phyloP scores from a whole-genome alignment of 2,888 invertebrate genomes.

The Sipunculus nudus region DNA sequence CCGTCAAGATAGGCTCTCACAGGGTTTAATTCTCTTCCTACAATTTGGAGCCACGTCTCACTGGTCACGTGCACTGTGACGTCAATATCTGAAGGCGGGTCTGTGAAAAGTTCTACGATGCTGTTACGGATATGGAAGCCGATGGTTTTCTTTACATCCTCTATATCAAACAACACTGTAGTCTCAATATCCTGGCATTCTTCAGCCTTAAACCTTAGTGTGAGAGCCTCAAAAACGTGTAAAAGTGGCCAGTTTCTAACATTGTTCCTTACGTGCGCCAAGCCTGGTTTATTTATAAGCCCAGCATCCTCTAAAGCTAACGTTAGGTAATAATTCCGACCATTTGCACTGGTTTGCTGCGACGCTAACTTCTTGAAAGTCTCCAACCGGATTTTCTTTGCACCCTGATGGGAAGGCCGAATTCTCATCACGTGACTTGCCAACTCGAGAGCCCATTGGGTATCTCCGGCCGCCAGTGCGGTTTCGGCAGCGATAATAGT shows the following conservation, averaged over 20 bases:
- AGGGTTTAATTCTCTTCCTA: conserved; percentile 31
- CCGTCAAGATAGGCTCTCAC: conserved; percentile 39
- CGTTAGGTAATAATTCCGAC: conserved; percentile 54
- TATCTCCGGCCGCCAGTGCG: conserved; percentile 44
- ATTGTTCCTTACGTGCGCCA: conserved; percentile 20
- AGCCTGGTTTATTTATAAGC: conserved; percentile 5
- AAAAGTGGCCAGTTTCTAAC: conserved; percentile 17
- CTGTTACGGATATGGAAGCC: conserved; percentile 45
- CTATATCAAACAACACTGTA: conserved; percentile 33
- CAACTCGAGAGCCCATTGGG: conserved; percentile 54
- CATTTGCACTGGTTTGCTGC: conserved; percentile 47
- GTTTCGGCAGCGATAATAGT: conserved; percentile 32
- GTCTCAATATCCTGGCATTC: conserved; percentile 25
- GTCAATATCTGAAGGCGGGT: conserved; percentile 34
- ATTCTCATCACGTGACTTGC: conserved; percentile 37
- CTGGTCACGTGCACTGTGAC: conserved; percentile 39
- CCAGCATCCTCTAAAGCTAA: conserved; percentile 46
- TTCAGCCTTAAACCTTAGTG: conserved; percentile 42
- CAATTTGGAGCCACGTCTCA: conserved; percentile 40
- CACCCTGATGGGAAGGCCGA: conserved; percentile 2
- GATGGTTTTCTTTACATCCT: conserved; percentile 37
- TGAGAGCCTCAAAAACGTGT: conserved; percentile 37
- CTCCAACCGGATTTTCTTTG: conserved; percentile 11
- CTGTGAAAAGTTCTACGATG: conserved; percentile 26
- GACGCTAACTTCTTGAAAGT: conserved; percentile 24